Percentiles rank a stretch among this genome's conserved stretches.
phyloP scores from a whole-genome alignment of 2,797 vertebrate species.

The Eidolon dupreanum region DNA sequence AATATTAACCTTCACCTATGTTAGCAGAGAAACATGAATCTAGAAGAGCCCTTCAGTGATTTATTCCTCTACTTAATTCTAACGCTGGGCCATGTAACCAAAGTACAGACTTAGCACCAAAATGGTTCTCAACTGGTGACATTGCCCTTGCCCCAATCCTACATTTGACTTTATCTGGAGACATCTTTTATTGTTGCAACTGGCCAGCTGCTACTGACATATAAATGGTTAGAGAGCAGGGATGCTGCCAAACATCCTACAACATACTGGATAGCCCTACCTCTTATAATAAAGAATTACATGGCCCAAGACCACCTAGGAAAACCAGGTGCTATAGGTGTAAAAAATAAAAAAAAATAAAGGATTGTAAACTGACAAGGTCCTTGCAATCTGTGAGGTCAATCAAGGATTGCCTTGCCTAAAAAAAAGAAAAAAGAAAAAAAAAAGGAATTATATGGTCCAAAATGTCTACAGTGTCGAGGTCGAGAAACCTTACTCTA shows the following conservation, averaged over 20 bases:
- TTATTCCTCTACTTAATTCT: neutral
- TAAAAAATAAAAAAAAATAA: too few relatives aligned
- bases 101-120: neutral
- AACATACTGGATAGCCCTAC: too few relatives aligned
- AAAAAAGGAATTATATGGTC: neutral
- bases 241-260: neutral
- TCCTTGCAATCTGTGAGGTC: too few relatives aligned
- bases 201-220: neutral
- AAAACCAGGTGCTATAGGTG: too few relatives aligned
- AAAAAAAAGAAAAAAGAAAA: neutral
- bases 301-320: neutral
- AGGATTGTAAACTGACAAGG: too few relatives aligned
- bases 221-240: neutral
- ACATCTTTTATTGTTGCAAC: neutral
- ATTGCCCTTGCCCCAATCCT: neutral
- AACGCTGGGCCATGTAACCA: neutral
- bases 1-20: neutral
- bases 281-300: neutral
- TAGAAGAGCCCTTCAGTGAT: neutral
- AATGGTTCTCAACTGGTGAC: neutral
- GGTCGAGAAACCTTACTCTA: neutral
- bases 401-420: too few relatives aligned
- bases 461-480: neutral
- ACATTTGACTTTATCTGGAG: neutral
- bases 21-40: neutral